Percentiles rank a stretch among this genome's conserved stretches.
Conservation (phyloP, 1,140 invertebrate genomes). For the Pseudoatta argentina region DNA sequence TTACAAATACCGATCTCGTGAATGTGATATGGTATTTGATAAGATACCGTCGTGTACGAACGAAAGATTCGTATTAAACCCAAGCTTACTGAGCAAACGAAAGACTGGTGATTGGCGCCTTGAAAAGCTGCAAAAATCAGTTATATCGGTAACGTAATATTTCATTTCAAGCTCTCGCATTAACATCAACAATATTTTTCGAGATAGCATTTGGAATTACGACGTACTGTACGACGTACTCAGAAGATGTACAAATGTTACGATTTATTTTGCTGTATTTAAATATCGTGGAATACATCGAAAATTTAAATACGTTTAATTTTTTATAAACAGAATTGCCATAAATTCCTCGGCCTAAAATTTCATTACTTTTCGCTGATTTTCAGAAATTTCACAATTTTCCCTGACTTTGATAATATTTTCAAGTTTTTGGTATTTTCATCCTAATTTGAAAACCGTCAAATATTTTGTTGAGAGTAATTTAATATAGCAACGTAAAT, state of each 20-base stretch:
- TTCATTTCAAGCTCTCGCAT: neutral
- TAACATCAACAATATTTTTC: neutral
- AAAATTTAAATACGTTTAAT: neutral
- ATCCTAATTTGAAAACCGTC: too few species aligned
- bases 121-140: neutral
- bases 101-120: neutral
- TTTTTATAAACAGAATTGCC: neutral
- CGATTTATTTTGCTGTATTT: neutral
- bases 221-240: too few species aligned
- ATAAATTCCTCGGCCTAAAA: too few species aligned
- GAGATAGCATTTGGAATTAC: neutral
- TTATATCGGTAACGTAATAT: neutral
- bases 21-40: neutral
- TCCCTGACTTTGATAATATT: too few species aligned
- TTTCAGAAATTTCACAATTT: too few species aligned
- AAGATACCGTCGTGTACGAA: conserved; percentile 16
- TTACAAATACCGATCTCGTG: neutral
- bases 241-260: neutral
- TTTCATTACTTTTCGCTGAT: too few species aligned
- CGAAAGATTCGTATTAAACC: neutral
- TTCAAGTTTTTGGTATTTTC: too few species aligned
- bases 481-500: too few species aligned
- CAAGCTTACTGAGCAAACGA: neutral
- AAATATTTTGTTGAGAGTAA: too few species aligned
- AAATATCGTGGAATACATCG: neutral